Conservation (phyloP, 2,888 invertebrate species). For the Anorthoa munda region DNA sequence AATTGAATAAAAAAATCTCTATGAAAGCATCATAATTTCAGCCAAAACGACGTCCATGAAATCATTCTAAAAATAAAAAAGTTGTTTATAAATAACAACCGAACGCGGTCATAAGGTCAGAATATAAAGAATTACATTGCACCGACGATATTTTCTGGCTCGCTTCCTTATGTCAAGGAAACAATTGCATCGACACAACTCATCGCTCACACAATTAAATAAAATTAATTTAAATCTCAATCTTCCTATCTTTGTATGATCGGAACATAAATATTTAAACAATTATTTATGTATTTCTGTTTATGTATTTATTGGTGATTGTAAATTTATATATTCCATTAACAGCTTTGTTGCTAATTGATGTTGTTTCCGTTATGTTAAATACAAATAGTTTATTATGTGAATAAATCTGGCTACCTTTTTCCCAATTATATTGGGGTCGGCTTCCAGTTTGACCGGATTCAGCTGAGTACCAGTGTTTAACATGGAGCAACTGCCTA, state of each 20-base stretch:
- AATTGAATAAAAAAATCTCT: neutral
- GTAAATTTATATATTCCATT: conserved; percentile 18
- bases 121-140: conserved; percentile 34
- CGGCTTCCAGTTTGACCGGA: too few relatives aligned
- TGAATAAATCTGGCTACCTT: neutral
- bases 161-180: conserved; percentile 58
- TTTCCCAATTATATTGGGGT: too few relatives aligned
- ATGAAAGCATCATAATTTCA: neutral
- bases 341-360: conserved; percentile 13
- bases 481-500: too few relatives aligned
- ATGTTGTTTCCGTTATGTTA: conserved; percentile 8
- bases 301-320: conserved; percentile 21
- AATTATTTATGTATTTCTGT: neutral
- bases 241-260: conserved; percentile 19
- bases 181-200: conserved; percentile 20
- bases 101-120: conserved; percentile 39
- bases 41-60: neutral
- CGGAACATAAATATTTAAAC: conserved; percentile 6
- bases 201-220: conserved; percentile 30
- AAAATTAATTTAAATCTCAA: conserved; percentile 38
- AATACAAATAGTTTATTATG: neutral
- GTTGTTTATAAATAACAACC: conserved; percentile 16
- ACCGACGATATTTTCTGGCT: conserved; percentile 36
- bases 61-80: neutral
- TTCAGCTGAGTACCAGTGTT: too few relatives aligned